Conservation (phyloP, 2,113 vertebrate genomes). For the Proterorhinus semilunaris region DNA sequence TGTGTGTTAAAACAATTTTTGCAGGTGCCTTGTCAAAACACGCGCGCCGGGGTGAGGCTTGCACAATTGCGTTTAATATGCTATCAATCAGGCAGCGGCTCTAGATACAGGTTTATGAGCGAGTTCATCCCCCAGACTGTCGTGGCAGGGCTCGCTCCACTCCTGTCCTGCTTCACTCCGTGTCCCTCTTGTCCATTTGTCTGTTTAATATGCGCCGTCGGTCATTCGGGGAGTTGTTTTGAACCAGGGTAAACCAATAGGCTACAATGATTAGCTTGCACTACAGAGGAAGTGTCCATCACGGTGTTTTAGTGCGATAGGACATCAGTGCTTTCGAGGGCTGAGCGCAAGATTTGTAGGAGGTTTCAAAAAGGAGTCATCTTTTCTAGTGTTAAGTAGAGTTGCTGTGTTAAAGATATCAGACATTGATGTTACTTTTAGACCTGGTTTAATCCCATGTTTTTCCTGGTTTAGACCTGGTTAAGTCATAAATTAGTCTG, state of each 20-base stretch:
- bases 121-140: conserved; percentile 39
- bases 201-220: conserved; percentile 72
- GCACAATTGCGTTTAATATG: conserved; percentile 61
- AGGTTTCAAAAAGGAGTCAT: too few species aligned
- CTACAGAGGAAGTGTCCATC: conserved; percentile 67
- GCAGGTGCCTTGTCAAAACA: conserved; percentile 64
- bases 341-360: background rate
- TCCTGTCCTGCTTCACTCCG: conserved; percentile 54
- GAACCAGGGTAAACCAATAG: conserved; percentile 73
- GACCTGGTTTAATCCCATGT: background rate
- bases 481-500: background rate
- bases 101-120: conserved; percentile 53
- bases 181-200: conserved; percentile 64
- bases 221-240: conserved; percentile 74
- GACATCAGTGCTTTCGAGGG: conserved; percentile 6
- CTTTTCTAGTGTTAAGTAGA: too few species aligned
- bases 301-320: conserved; percentile 55
- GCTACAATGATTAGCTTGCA: conserved; percentile 71
- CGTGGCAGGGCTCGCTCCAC: conserved; percentile 42
- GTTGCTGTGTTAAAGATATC: too few species aligned
- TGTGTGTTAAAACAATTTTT: conserved; percentile 60
- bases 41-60: conserved; percentile 48
- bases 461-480: background rate
- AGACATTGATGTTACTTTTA: background rate
- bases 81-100: conserved; percentile 58